Percentiles rank a stretch among this genome's conserved stretches.
Conservation (phyloP, 2,888 invertebrate genomes). For the Pachliopta kotzebuea region DNA sequence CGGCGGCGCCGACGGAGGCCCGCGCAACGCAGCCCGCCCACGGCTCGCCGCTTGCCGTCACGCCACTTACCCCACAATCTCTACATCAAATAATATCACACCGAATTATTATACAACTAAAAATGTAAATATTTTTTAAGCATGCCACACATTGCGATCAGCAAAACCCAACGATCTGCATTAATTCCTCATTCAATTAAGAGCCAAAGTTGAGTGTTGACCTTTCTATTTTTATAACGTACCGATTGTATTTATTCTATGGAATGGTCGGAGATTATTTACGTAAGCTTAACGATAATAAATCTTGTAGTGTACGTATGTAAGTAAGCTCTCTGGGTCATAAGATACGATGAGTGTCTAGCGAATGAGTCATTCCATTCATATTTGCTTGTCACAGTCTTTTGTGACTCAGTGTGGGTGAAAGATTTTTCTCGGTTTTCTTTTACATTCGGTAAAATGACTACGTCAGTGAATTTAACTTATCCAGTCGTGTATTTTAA, state of each 20-base stretch:
- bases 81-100: conserved; percentile 61
- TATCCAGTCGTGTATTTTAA: conserved; percentile 12
- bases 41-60: conserved; percentile 55
- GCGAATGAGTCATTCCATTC: conserved; percentile 29
- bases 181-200: background rate
- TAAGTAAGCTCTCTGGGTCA: conserved; percentile 24
- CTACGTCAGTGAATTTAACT: conserved; percentile 21
- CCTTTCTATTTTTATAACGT: conserved; percentile 5
- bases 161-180: background rate
- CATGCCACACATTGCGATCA: background rate
- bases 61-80: conserved; percentile 68
- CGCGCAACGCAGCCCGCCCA: conserved; percentile 64
- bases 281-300: conserved; percentile 27
- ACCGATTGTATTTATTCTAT: conserved; percentile 13
- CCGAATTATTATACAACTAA: conserved; percentile 38
- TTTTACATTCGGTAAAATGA: conserved; percentile 6
- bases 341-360: conserved; percentile 27
- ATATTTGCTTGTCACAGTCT: conserved; percentile 30
- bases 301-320: conserved; percentile 23
- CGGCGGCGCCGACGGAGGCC: conserved; percentile 53
- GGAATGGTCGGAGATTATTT: conserved; percentile 10
- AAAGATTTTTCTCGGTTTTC: conserved; percentile 26
- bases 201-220: conserved; percentile 8
- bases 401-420: conserved; percentile 27
- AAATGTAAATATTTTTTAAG: background rate